Base-by-base conservation (phyloP, 2,888 invertebrate genomes). In the Ophioninae sp. region DNA sequence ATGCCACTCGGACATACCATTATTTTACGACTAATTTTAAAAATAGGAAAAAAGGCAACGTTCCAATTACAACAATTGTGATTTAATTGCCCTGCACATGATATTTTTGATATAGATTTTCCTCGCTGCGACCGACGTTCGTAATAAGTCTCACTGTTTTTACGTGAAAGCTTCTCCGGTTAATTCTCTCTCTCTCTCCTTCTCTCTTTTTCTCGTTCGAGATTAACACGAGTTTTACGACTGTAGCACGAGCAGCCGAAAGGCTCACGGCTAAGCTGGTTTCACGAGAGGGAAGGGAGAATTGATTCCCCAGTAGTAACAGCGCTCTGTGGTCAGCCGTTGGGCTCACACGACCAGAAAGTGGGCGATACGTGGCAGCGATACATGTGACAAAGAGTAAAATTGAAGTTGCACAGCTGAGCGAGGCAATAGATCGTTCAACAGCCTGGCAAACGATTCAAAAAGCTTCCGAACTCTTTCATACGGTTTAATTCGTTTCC, bases 221-320 rank as follows among this genome's bases (percentile, higher is more conserved):
- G n/a, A 61, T 68, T 41, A 23, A 68, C 77, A n/a, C 44, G 81
- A 78, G 81, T 58, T 76, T 84, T 81, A 84, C 81, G 79, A 84
- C 61, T 73, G 72, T 37, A 78, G 58, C 71, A 69, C 37, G 56
- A 72, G 23, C 65, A 71, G 56, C 76, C 44, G 41, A 67, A 73
- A 79, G 79, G 79, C 79, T 79, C 79, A 59, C 51, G 73, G 65
- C 81, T 75, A 72, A 63, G 75, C 78, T 78, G 64, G 69, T 78
- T 81, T 30, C 80, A 71, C 51, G 59, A 23, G 59, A 58, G 79
- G 63, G 63, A 37, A 10, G 61, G 41, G 23, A 58, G 63, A 68
- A 77, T 73, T 67, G 72, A 72, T 51, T 61, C 39, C 51, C 39
- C 72, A 81, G 84, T 81, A 79, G 79, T 81, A 72, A 79, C 75